Evolutionary conservation across 1,140 invertebrate genomes (phyloP).

Genomic region (Ceratitis capitata): DNA sequence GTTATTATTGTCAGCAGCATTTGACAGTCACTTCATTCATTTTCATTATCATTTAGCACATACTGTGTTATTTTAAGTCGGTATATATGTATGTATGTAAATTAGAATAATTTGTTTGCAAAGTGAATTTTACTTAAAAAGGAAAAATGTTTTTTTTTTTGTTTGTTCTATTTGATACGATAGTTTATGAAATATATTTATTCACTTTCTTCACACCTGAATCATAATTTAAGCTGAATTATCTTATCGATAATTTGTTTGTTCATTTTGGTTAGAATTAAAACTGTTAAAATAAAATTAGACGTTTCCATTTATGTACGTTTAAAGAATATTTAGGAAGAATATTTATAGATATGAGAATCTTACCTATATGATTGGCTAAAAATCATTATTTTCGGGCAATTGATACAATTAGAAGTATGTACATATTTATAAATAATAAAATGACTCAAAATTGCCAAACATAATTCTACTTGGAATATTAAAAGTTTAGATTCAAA

Average conservation of each 20-base stretch:
- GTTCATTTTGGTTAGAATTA: not conserved
- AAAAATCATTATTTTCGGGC: no score
- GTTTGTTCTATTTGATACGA: not conserved
- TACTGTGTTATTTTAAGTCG: not conserved
- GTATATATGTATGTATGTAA: not conserved
- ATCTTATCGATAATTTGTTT: not conserved
- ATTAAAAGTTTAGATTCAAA: not conserved
- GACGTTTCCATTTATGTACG: no score
- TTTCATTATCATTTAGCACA: not conserved
- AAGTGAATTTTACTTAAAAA: not conserved
- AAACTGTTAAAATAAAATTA: no score
- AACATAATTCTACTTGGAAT: not conserved
- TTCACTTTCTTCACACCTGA: not conserved
- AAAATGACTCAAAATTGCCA: not conserved
- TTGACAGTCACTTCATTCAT: not conserved
- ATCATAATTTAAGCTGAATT: not conserved
- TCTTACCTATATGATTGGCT: no score
- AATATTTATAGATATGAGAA: no score
- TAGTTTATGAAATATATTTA: conserved; percentile 19
- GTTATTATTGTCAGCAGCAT: not conserved
- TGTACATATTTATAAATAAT: not conserved
- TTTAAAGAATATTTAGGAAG: no score
- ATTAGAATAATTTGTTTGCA: not conserved
- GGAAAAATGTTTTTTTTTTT: conserved; percentile 19
- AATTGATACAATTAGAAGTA: no score